These are phyloP conservation scores for Plagiodera versicolora DNA, from an alignment of 2,888 invertebrate genomes.

Conservation along the genomic window DNA sequence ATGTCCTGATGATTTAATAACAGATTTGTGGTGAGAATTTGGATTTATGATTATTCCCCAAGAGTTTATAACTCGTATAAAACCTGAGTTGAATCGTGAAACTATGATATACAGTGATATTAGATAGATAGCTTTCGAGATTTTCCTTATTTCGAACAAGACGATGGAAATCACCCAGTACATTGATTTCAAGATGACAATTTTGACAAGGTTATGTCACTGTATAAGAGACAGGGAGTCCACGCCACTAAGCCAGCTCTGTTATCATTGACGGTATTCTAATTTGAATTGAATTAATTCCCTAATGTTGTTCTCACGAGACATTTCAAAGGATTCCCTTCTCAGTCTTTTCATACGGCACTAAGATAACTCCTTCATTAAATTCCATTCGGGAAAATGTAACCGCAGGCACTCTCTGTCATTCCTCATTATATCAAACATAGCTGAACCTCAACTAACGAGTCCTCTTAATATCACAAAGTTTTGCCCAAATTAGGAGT, in stretches of 20 bases:
- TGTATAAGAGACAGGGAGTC: too few relatives aligned
- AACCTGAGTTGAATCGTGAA: neutral
- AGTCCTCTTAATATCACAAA: neutral
- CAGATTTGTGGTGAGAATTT: neutral
- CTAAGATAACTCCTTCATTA: neutral
- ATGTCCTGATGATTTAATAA: neutral
- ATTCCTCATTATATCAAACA: neutral
- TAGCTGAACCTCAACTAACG: neutral
- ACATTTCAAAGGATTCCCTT: neutral
- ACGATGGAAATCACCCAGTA: too few relatives aligned
- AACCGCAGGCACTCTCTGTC: neutral
- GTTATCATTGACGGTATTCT: too few relatives aligned
- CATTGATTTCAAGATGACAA: too few relatives aligned
- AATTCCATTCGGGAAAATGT: neutral
- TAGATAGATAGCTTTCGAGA: too few relatives aligned
- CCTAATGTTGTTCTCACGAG: neutral
- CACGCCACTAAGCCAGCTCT: too few relatives aligned
- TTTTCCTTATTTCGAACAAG: too few relatives aligned
- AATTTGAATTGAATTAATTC: too few relatives aligned
- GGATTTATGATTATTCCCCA: neutral
- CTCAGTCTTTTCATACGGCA: neutral
- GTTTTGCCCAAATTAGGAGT: neutral
- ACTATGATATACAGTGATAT: too few relatives aligned
- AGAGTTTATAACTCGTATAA: neutral
- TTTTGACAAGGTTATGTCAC: too few relatives aligned